These are phyloP conservation scores for Bombus haemorrhoidalis DNA, from an alignment of 1,140 invertebrate genomes.

Conservation along the genomic window DNA sequence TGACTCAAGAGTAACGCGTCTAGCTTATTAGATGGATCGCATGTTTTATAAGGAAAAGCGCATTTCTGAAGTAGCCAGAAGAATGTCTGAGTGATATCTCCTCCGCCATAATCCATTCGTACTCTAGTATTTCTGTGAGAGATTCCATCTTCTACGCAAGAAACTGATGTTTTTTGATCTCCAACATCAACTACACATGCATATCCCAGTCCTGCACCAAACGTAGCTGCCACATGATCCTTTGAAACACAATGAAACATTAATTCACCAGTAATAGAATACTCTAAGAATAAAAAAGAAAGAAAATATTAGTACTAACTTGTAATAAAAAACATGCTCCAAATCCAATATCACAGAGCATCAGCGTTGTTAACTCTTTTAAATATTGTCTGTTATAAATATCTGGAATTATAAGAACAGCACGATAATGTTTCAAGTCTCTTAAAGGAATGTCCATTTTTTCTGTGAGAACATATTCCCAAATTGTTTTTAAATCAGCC, in stretches of 20 bases:
- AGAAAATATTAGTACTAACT: constrained; percentile 79
- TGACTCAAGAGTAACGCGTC: constrained; percentile 91
- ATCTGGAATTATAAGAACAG: constrained; percentile 94
- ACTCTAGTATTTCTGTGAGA: constrained; percentile 94
- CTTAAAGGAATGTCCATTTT: constrained; percentile 90
- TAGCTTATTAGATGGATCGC: constrained; percentile 87
- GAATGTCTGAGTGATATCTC: constrained; percentile 93
- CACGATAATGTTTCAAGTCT: constrained; percentile 92
- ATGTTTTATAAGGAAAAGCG: constrained; percentile 93
- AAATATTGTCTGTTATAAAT: constrained; percentile 94
- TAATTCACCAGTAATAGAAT: not conserved
- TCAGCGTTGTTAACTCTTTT: constrained; percentile 91
- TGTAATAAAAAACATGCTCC: constrained; percentile 94
- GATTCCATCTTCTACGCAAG: constrained; percentile 98
- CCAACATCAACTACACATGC: constrained; percentile 98
- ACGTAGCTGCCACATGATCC: constrained; percentile 96
- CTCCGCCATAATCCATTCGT: constrained; percentile 93
- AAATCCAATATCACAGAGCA: constrained; percentile 93
- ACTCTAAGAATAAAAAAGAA: not conserved
- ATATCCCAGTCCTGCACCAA: constrained; percentile 95
- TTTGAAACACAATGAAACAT: constrained; percentile 74
- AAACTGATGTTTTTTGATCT: constrained; percentile 97
- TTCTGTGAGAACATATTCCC: constrained; percentile 90
- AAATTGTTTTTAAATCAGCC: constrained; percentile 93
- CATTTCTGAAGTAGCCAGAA: constrained; percentile 94